Evolutionary conservation across 2,888 invertebrate genomes (phyloP).

Genomic region (Allophyes oxyacanthae): DNA sequence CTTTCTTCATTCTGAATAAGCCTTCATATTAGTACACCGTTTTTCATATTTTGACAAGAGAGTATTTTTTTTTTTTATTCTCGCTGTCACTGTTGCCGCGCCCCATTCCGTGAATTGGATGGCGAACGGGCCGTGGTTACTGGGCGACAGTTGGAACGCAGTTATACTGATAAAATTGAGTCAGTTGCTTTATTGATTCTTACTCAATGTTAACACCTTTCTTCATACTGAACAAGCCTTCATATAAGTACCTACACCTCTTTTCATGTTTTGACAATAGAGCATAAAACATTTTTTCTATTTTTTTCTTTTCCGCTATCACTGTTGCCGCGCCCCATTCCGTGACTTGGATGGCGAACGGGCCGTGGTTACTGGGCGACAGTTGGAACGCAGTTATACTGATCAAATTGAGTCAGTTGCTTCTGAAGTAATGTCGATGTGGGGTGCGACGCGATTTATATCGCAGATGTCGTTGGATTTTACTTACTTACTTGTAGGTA

Average conservation of each 20-base stretch:
- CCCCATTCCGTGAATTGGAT: conserved; percentile 79
- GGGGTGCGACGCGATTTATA: conserved; percentile 56
- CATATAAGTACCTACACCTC: no score
- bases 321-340: conserved; percentile 60
- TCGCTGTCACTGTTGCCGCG: conserved; percentile 59
- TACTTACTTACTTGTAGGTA: conserved; percentile 8
- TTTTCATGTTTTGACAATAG: no score
- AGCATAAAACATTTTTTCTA: no score
- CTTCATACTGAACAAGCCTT: no score
- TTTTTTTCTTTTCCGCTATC: conserved; percentile 46
- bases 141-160: conserved; percentile 79
- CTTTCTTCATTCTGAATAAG: no score
- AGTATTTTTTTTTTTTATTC: neutral
- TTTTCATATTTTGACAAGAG: no score
- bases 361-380: conserved; percentile 72
- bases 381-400: conserved; percentile 85
- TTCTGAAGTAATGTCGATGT: conserved; percentile 65
- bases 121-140: conserved; percentile 74
- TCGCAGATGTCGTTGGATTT: conserved; percentile 36
- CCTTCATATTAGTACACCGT: no score
- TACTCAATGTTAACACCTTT: neutral
- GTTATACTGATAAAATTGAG: conserved; percentile 87
- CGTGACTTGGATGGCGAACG: conserved; percentile 82
- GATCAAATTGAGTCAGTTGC: conserved; percentile 85
- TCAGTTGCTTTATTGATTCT: conserved; percentile 62